These are phyloP conservation scores for Pachypeltis micranthus DNA, from an alignment of 1,140 invertebrate genomes.

Conservation along the genomic window DNA sequence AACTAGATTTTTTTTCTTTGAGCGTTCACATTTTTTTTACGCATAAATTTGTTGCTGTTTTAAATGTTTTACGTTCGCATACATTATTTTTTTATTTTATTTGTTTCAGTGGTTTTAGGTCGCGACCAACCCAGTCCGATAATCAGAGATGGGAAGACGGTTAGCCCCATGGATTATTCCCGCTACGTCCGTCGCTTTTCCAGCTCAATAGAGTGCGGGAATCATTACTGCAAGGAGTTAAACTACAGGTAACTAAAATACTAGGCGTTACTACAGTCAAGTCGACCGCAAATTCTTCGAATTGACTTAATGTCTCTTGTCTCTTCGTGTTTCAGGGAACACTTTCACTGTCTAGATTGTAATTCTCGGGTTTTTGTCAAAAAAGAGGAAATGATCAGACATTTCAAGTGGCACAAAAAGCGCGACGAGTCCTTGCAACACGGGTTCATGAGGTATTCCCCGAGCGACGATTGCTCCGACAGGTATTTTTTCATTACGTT, in stretches of 20 bases:
- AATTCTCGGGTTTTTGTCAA: conserved; percentile 79
- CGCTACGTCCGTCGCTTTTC: conserved; percentile 68
- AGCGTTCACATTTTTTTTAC: no score
- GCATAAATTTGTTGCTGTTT: not conserved
- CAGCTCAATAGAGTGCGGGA: conserved; percentile 64
- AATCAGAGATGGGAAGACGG: conserved; percentile 18
- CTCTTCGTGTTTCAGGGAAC: conserved; percentile 51
- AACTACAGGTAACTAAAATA: conserved; percentile 48
- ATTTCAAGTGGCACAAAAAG: conserved; percentile 99
- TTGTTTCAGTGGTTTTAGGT: conserved; percentile 10
- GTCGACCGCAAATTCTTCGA: not conserved
- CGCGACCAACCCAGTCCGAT: conserved; percentile 6
- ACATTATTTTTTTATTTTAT: not conserved
- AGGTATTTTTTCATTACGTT: conserved; percentile 34
- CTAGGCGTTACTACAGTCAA: not conserved
- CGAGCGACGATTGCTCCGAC: conserved; percentile 80
- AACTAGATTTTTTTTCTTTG: no score
- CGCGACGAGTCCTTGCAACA: conserved; percentile 91
- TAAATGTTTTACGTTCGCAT: not conserved
- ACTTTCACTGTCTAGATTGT: conserved; percentile 94
- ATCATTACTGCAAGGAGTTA: conserved; percentile 63
- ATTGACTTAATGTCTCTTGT: not conserved
- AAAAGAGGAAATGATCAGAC: conserved; percentile 97
- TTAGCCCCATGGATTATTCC: conserved; percentile 52
- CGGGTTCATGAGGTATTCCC: conserved; percentile 90